Evolutionary conservation across 1,140 invertebrate species (phyloP).

Genomic region (Atta texana): DNA sequence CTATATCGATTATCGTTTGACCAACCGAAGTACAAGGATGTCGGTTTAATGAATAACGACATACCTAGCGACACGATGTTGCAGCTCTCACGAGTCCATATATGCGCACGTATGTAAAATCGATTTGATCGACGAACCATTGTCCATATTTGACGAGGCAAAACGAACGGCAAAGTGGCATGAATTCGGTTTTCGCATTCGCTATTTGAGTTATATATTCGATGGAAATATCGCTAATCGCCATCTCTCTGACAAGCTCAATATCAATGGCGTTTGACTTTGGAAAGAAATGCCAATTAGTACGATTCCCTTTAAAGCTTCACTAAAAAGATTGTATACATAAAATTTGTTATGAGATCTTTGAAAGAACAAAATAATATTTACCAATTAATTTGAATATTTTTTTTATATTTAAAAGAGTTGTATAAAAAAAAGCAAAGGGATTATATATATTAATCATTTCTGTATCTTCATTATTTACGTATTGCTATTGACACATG

Average conservation of each 20-base stretch:
- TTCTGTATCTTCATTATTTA: not conserved
- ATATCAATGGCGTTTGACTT: slow-evolving; percentile 58
- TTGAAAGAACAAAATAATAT: not conserved
- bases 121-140: slow-evolving; percentile 67
- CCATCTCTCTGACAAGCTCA: slow-evolving; percentile 37
- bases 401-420: not conserved
- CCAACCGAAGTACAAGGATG: slow-evolving; percentile 76
- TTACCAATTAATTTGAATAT: not conserved
- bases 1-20: slow-evolving; percentile 77
- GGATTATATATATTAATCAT: not conserved
- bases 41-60: slow-evolving; percentile 80
- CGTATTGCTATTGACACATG: not conserved
- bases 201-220: slow-evolving; percentile 60
- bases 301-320: slow-evolving; percentile 26
- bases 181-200: slow-evolving; percentile 63
- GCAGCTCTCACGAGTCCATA: slow-evolving; percentile 61
- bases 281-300: slow-evolving; percentile 50
- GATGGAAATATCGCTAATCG: slow-evolving; percentile 64
- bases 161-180: slow-evolving; percentile 57
- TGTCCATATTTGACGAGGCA: slow-evolving; percentile 70
- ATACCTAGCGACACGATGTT: slow-evolving; percentile 77
- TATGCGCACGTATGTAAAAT: slow-evolving; percentile 63
- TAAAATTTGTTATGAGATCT: not conserved
- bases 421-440: not conserved
- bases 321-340: not conserved